Base-by-base conservation (phyloP, 2,113 vertebrate genomes). In the Calyptommatus sinebrachiatus region DNA sequence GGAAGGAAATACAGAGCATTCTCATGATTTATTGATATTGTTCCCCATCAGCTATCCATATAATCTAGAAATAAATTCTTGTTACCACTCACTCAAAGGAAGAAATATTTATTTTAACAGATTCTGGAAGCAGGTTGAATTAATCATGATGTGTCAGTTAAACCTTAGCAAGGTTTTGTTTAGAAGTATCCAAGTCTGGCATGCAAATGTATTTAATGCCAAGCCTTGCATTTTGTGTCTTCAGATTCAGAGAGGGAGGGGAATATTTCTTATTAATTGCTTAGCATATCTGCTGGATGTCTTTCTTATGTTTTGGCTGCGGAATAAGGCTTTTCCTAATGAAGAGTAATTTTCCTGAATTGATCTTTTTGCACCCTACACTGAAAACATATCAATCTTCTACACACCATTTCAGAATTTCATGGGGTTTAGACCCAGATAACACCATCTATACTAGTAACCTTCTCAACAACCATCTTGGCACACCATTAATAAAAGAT, bases 21-120 rank as follows among this genome's bases (percentile, higher is more conserved):
- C 69, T 81, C 41, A 71, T 78, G 20, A 87, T 82, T 89, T 86
- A 84, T 89, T 90, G 45, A 88, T 5, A 4, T 5, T 86, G 21
- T 78, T 88, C 82, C 31, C 45, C 29, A 72, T 0, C 3, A 57
- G 73, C 45, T 20, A 1, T 83, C 9, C 24, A 66, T 83, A 76
- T 86, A 66, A 84, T 88, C 20, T 26, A 48, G 35, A 69, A 45
- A 83, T 78, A 60, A 86, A 88, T 84, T 86, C 46, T 86, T 1
- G 74, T 66, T 90, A 9, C 41, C 68, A 88, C 60, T 16, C 1
- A 76, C 80, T 90, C 50, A 80, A 14, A 73, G 5, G 79, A 26
- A 68, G 5, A 89, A 88, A 87, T 83, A 62, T 29, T 80, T 22
- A 79, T 22, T 48, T 73, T 73, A 53, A 81, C 50, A 80, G 3